phyloP scores from a whole-genome alignment of 1,140 invertebrate species.

The Penaeus vannamei region DNA sequence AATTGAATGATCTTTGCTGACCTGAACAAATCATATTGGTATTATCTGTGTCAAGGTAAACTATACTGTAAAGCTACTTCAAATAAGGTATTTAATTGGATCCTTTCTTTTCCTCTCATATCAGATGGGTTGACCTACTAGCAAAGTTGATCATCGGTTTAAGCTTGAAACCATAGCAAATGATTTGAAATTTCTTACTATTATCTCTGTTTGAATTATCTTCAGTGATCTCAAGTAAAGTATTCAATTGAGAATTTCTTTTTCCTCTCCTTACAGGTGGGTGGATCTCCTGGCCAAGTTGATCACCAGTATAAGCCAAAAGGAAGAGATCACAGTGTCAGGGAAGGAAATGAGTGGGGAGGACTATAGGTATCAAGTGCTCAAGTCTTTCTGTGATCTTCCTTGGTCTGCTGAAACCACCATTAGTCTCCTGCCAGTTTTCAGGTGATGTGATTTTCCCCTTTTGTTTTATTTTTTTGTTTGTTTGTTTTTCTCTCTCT shows the following conservation, averaged over 20 bases:
- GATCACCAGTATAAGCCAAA: slow-evolving; percentile 42
- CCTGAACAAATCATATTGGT: no score
- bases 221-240: no score
- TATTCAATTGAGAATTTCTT: neutral
- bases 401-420: slow-evolving; percentile 54
- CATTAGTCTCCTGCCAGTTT: slow-evolving; percentile 52
- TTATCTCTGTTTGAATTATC: no score
- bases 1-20: no score
- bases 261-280: slow-evolving; percentile 31
- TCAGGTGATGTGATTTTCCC: slow-evolving; percentile 45
- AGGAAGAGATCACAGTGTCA: slow-evolving; percentile 45
- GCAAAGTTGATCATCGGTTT: slow-evolving; percentile 52
- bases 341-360: slow-evolving; percentile 52
- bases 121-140: slow-evolving; percentile 57
- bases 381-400: slow-evolving; percentile 57
- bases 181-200: no score
- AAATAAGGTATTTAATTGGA: neutral
- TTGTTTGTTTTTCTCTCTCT: neutral
- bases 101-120: neutral
- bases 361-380: slow-evolving; percentile 56
- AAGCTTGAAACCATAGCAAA: no score
- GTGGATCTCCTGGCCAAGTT: slow-evolving; percentile 56
- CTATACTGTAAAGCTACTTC: no score
- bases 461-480: neutral
- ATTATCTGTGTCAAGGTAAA: no score